Base-by-base conservation (phyloP, 2,113 vertebrate genomes). In the Gallinago undulata region DNA sequence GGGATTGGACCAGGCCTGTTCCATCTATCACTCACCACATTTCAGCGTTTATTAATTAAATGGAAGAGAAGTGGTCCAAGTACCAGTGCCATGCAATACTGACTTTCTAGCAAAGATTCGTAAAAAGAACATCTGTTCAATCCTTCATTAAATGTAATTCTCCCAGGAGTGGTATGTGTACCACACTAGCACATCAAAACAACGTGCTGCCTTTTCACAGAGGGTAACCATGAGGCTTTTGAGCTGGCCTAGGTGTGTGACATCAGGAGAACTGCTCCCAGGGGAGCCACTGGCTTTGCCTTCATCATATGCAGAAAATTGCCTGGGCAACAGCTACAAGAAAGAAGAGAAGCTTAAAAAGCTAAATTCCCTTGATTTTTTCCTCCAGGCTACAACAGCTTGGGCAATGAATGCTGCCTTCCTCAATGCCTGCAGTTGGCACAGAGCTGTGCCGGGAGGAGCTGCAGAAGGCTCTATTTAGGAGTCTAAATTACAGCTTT, bases 301-400 rank as follows among this genome's bases (percentile, higher is more conserved):
- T 76, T 73, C 31, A 22, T 47, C 70, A 31, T 24, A 30, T 10
- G 21, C 30, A 43, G 66, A 72, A 85, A 64, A 68, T 7, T 62
- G 39, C 28, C 77, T 43, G 41, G 56, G 37, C 47, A 94, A 30
- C 31, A 51, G 56, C 62, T 48, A 33, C 28, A 55, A 33, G 35
- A 87, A 82, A 63, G 76, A 64, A 83, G 21, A 79, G 19, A 24
- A 70, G 6, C 23, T 89, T 75, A 55, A 55, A 84, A 93, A 51
- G 15, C 19, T 50, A 51, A 51, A 85, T 79, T 94, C 31, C 60
- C 60, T 87, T 81, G 51, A 35, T 93, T 97, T 97, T 93, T 84
- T 51, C 90, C 69, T 91, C 31, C 0, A 22, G 74, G 74, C 51
- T 93, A 17, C 74, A 87, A 24, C 60, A 87, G 64, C 51, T 50